Evolutionary conservation across 2,797 vertebrate species (phyloP), one percentile per base, ranked within the genome.

Genomic region (Halcyon leucocephala): DNA sequence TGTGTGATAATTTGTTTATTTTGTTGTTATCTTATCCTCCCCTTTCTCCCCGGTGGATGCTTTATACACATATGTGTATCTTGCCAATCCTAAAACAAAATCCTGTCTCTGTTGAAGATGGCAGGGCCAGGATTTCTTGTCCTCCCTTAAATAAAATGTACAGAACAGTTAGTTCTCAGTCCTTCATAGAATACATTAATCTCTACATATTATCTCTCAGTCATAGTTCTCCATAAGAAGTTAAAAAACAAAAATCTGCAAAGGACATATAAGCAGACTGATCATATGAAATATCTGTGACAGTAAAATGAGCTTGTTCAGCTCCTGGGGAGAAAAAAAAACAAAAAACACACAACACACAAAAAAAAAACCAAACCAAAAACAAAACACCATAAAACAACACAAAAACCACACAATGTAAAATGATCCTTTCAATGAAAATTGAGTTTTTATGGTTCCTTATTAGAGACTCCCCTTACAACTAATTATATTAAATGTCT

Each of bases 401-500:
- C 18, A 54, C 7, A 78, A 80, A 91, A 87, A 24, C 4, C 21
- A n/a, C 49, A 35, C 46, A 51, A 64, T 77, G 69, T 83, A 96
- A 95, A 92, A 95, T 90, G 42, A 81, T 91, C 72, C 70, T 91
- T 91, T 96, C 84, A 94, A 79, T 73, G 52, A 87, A 94, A 96
- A 95, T 92, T 83, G 94, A 88, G 81, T 37, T 91, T 91, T 96
- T 94, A 94, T 60, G 77, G 79, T 78, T 92, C 46, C 54, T 94
- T 96, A 89, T 95, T 90, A 89, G 26, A 97, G 76, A 93, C 61
- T 97, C 74, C 70, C 58, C 74, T 95, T 95, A 64, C 79, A 93
- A 88, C 94, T 97, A 95, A 97, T 97, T 97, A 93, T 86, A 94
- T 96, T 95, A 93, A 95, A 95, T 39, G 72, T 97, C 86, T 89